Evolutionary conservation across 2,888 invertebrate species (phyloP), one percentile per base, ranked within the genome.

Genomic region (Nematopogon swammerdamellus): DNA sequence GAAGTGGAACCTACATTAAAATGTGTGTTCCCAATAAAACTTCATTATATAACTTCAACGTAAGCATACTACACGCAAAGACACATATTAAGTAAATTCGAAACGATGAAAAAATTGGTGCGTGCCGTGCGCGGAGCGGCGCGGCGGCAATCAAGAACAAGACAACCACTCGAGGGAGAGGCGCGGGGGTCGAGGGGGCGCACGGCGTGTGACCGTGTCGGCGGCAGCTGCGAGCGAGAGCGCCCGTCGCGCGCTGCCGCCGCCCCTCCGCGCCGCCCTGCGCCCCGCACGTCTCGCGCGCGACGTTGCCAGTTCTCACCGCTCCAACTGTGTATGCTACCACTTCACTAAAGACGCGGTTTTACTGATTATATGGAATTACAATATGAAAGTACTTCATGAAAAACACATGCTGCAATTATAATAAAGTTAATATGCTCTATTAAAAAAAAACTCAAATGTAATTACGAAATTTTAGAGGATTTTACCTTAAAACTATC

Each of bases 271-370:
- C 11, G 11, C 36, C 36, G 36, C 25, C 25, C 25, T 71, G 74
- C 73, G 25, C 71, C 76, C 79, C 79, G 79, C 77, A 77, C 79
- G 77, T 77, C 77, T 77, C 77, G 77, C 76, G 72, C 74, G 79
- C 76, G 75, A 62, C 72, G 79, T 79, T 79, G 79, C 76, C 79
- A 63, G 59, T 55, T 64, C 72, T 10, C 16, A 17, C 25, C 8
- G 8, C 25, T 6, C 25, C 8, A 25, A 4, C 4, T 8, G 4
- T 25, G 25, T 8, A 4, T 25, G 25, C 4, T 25, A 25, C 4
- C 25, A n/a, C n/a, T n/a, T n/a, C 36, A 14, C 36, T 36, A 36
- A 8, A 8, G 36, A 14, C 25, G 8, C 36, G 36, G 11, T 3
- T 36, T 8, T 36, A 36, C 25, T 14, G 8, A 36, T 36, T 36